These are phyloP conservation scores for Chironomus riparius DNA, from an alignment of 2,888 invertebrate species.

Conservation along the genomic window DNA sequence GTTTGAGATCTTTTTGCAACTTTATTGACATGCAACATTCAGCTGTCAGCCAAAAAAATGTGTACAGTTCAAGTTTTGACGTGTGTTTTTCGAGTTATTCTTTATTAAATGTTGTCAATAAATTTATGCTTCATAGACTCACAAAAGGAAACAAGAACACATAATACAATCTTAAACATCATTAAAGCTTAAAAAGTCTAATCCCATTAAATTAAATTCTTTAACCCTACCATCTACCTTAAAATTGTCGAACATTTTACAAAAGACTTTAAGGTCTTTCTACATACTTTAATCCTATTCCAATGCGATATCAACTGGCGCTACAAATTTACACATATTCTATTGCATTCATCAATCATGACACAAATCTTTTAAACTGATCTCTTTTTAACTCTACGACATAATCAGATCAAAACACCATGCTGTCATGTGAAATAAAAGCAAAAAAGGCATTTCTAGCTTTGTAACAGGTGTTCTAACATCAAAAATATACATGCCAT, in stretches of 20 bases:
- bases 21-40: no score
- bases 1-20: no score
- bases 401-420: conserved; percentile 24
- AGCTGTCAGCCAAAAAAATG: no score
- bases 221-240: background rate
- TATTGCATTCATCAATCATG: conserved; percentile 21
- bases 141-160: no score
- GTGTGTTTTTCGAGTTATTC: no score
- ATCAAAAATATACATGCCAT: background rate
- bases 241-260: no score
- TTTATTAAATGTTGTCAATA: no score
- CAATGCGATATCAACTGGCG: background rate
- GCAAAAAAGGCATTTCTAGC: background rate
- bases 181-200: background rate
- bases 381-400: background rate
- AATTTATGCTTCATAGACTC: no score
- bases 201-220: background rate
- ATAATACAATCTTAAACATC: background rate
- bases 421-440: background rate
- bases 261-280: no score
- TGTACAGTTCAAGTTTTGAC: no score
- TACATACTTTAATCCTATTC: conserved; percentile 14
- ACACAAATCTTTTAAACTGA: conserved; percentile 8
- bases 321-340: background rate
- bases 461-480: conserved; percentile 22